phyloP scores from a whole-genome alignment of 1,140 invertebrate species.

The Trachelipus rathkii region DNA sequence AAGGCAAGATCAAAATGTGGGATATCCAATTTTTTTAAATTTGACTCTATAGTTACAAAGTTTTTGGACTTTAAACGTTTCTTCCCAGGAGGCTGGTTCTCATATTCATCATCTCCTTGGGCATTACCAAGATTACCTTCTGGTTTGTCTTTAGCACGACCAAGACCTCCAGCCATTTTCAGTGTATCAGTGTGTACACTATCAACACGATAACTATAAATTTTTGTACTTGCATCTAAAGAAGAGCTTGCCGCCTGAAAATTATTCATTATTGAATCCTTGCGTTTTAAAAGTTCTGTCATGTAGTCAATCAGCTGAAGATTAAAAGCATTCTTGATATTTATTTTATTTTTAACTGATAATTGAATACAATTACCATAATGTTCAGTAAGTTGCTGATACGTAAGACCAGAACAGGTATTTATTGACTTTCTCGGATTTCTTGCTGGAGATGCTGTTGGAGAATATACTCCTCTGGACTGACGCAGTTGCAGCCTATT shows the following conservation, averaged over 20 bases:
- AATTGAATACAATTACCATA: slow-evolving; percentile 65
- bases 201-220: slow-evolving; percentile 76
- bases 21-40: slow-evolving; percentile 52
- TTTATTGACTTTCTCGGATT: slow-evolving; percentile 38
- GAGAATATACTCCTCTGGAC: slow-evolving; percentile 29
- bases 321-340: slow-evolving; percentile 75
- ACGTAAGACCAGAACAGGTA: slow-evolving; percentile 49
- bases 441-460: slow-evolving; percentile 33
- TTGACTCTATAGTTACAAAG: slow-evolving; percentile 51
- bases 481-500: slow-evolving; percentile 48
- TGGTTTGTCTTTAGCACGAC: slow-evolving; percentile 51
- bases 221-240: slow-evolving; percentile 74
- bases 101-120: slow-evolving; percentile 51
- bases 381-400: slow-evolving; percentile 59
- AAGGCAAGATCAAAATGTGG: slow-evolving; percentile 52
- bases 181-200: slow-evolving; percentile 69
- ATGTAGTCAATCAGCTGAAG: slow-evolving; percentile 78
- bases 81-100: slow-evolving; percentile 39
- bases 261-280: slow-evolving; percentile 64
- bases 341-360: slow-evolving; percentile 73
- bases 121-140: slow-evolving; percentile 49
- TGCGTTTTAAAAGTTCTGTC: slow-evolving; percentile 63
- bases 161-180: slow-evolving; percentile 66
- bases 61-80: slow-evolving; percentile 38
- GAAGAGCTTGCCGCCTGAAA: slow-evolving; percentile 68